phyloP scores from a whole-genome alignment of 2,888 invertebrate genomes.

The Dilophus febrilis region DNA sequence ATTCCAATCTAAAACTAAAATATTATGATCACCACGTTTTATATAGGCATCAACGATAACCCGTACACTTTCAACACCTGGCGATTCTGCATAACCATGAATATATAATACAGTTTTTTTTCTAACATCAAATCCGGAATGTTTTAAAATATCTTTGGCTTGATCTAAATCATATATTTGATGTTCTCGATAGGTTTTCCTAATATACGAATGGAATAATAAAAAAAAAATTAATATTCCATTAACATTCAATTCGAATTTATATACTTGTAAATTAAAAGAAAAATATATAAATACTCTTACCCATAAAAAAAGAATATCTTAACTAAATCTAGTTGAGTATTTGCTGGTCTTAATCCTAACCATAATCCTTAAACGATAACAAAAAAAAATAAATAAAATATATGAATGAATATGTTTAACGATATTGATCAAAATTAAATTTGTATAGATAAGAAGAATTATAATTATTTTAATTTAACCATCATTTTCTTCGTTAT shows the following conservation, averaged over 20 bases:
- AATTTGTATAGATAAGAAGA: too few species aligned
- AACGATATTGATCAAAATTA: too few species aligned
- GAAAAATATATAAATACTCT: background rate
- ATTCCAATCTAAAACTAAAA: conserved; percentile 26
- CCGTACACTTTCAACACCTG: conserved; percentile 39
- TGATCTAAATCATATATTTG: conserved; percentile 20
- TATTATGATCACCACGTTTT: conserved; percentile 21
- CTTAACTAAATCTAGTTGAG: conserved; percentile 4
- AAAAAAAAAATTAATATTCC: background rate
- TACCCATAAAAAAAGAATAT: conserved; percentile 7
- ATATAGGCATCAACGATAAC: conserved; percentile 27
- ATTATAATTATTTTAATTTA: too few species aligned
- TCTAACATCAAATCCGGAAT: conserved; percentile 24
- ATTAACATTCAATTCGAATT: too few species aligned
- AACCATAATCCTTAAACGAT: conserved; percentile 6
- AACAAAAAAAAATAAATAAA: background rate
- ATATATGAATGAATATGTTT: too few species aligned
- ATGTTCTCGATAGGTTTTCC: conserved; percentile 20
- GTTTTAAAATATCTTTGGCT: conserved; percentile 16
- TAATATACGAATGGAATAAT: conserved; percentile 6
- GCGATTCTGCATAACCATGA: conserved; percentile 41
- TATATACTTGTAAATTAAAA: background rate
- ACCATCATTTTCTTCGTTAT: too few species aligned
- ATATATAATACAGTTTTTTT: conserved; percentile 38
- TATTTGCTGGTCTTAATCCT: conserved; percentile 4